Percentiles rank a stretch among this genome's conserved stretches.
Evolutionary conservation across 2,888 invertebrate genomes (phyloP).

Genomic region (Esperia sulphurella): DNA sequence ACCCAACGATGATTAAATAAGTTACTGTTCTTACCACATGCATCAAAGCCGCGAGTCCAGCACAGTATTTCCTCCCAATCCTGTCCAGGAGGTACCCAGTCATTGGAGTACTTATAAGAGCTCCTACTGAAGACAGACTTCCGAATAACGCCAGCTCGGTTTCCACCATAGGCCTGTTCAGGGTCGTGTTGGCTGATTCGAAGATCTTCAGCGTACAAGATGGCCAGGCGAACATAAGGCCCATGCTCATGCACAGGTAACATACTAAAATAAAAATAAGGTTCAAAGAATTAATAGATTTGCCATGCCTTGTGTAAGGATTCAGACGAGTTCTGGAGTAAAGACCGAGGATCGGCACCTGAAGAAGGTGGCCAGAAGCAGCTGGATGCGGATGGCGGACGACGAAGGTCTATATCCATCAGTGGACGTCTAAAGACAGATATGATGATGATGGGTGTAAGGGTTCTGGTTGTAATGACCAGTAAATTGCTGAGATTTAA

Average conservation of each 20-base stretch:
- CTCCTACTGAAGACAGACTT: slow-evolving; percentile 47
- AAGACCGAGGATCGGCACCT: too few species aligned
- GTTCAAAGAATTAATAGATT: too few species aligned
- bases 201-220: slow-evolving; percentile 50
- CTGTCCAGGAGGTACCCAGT: slow-evolving; percentile 36
- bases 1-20: too few species aligned
- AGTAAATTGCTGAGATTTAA: too few species aligned
- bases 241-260: slow-evolving; percentile 44
- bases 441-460: too few species aligned
- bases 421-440: too few species aligned
- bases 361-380: too few species aligned
- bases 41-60: slow-evolving; percentile 28
- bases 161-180: slow-evolving; percentile 48
- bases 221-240: slow-evolving; percentile 53
- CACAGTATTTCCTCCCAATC: slow-evolving; percentile 45
- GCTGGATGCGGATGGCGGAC: too few species aligned
- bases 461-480: too few species aligned
- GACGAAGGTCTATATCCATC: too few species aligned
- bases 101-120: slow-evolving; percentile 40
- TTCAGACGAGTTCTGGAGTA: too few species aligned
- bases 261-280: slow-evolving; percentile 34
- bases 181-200: slow-evolving; percentile 44
- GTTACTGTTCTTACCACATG: slow-evolving; percentile 40
- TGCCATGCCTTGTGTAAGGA: too few species aligned
- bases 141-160: slow-evolving; percentile 46